These are phyloP conservation scores for Apodemus speciosus DNA, from an alignment of 2,113 vertebrate species.

Conservation along the genomic window DNA sequence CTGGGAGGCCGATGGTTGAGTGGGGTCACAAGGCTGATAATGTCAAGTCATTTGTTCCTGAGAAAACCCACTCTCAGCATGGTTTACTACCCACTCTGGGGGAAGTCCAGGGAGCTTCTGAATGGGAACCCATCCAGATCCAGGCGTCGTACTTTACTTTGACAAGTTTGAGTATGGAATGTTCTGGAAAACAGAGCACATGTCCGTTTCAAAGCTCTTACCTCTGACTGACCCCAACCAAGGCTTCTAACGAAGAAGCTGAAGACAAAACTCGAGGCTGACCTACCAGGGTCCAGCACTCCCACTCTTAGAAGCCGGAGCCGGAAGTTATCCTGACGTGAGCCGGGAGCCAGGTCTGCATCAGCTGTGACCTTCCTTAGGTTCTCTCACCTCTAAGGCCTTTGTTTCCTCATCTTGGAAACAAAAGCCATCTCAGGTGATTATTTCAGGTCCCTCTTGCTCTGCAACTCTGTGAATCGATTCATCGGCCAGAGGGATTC, in stretches of 20 bases:
- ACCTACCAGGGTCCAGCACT: no score
- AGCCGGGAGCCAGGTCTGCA: background rate
- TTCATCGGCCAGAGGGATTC: constrained; percentile 55
- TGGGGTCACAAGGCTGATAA: background rate
- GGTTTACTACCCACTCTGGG: rapidly evolving
- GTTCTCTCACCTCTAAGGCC: constrained; percentile 6
- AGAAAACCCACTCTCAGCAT: background rate
- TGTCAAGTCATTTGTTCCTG: background rate
- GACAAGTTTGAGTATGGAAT: background rate
- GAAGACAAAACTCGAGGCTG: background rate
- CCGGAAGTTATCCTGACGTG: background rate
- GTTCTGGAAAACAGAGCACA: background rate
- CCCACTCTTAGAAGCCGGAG: background rate
- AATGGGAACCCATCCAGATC: rapidly evolving
- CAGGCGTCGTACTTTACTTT: rapidly evolving
- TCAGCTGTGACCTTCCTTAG: background rate
- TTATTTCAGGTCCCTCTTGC: constrained; percentile 46
- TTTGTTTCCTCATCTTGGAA: constrained; percentile 52
- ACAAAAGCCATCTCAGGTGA: constrained; percentile 50
- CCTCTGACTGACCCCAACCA: background rate
- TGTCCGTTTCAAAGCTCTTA: background rate
- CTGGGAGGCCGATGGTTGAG: background rate
- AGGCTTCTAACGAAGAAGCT: background rate
- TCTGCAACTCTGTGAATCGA: background rate
- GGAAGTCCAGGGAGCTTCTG: background rate